phyloP scores from a whole-genome alignment of 2,113 vertebrate species.

The Hydrochoerus hydrochaeris region DNA sequence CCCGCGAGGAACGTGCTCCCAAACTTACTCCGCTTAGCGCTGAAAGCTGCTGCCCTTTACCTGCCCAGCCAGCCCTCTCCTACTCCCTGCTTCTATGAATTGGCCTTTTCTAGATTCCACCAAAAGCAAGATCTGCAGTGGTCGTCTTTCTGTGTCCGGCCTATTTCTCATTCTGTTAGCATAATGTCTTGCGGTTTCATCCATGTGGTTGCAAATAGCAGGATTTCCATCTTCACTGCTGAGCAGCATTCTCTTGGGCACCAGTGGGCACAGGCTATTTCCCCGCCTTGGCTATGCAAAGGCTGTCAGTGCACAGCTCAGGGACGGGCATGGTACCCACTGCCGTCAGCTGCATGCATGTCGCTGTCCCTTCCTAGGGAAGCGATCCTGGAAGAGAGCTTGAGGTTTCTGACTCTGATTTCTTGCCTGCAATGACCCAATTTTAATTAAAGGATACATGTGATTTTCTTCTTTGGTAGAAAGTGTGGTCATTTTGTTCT shows the following conservation, averaged over 20 bases:
- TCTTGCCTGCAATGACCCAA: background rate
- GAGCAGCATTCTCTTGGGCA: background rate
- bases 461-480: background rate
- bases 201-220: background rate
- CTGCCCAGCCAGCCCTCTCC: too few species aligned
- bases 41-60: background rate
- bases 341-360: background rate
- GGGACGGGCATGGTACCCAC: too few species aligned
- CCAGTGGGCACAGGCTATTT: background rate
- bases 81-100: background rate
- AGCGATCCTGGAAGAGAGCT: background rate
- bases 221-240: background rate
- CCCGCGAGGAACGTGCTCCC: rapidly evolving
- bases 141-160: background rate
- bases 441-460: background rate
- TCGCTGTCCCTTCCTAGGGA: background rate
- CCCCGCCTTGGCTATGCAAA: background rate
- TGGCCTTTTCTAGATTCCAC: background rate
- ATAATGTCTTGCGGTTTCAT: background rate
- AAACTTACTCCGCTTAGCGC: background rate
- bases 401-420: background rate
- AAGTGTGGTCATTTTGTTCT: background rate
- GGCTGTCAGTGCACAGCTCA: background rate
- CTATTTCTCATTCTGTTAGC: background rate
- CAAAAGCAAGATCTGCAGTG: background rate